Evolutionary conservation across 2,888 invertebrate species (phyloP), one percentile per base, ranked within the genome.

Genomic region (Nomada flava): DNA sequence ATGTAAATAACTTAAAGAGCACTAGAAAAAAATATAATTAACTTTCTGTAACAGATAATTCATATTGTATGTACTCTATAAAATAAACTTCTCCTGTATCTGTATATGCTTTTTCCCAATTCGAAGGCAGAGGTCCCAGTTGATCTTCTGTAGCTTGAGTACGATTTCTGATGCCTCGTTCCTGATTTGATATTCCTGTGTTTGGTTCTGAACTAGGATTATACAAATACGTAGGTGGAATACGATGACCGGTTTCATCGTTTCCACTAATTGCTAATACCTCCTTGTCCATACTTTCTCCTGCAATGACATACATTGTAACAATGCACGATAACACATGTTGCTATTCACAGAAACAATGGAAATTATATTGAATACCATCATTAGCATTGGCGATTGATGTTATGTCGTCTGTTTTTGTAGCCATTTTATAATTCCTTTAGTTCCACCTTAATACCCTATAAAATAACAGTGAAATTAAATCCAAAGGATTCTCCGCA

Each of bases 71-170:
- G 96, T 94, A 97, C 98, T 99, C 99, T 90, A 99, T 99, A 92
- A 98, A 99, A 94, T 99, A 99, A 79, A 98, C 96, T 95, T 99
- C 99, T 89, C 99, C 99, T 82, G 98, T 97, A 86, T 99, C 98
- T 15, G 99, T 99, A 92, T 97, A 98, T 4, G 99, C 98, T 93
- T 98, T 98, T 94, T 99, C 99, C 99, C 99, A 99, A 95, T 99
- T 98, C 5, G 96, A 95, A 76, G 99, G 99, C 86, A 99, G 94
- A 1, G 99, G 98, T 23, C 99, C 99, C 74, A 99, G 94, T 85
- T 97, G 97, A 92, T 97, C 97, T 86, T 96, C 96, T 86, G 96
- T 96, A 80, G 96, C 96, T 91, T 95, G 95, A 89, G 95, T 95
- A 80, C 94, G 90, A 77, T 89, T 91, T 59, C 91, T 90, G 76